Conservation (phyloP, 2,113 vertebrate species). For the Pterocles orientalis region DNA sequence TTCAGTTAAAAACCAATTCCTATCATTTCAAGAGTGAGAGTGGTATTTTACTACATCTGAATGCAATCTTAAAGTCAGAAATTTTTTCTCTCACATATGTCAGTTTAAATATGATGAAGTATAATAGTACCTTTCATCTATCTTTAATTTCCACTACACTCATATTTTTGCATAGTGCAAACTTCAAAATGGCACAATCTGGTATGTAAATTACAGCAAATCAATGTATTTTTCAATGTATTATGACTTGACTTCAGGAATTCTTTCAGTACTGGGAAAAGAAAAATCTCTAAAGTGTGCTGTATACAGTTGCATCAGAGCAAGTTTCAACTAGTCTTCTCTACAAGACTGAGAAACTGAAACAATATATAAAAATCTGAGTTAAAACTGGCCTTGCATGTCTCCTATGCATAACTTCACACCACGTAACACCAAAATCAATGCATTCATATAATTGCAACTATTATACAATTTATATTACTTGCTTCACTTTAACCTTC, state of each 20-base stretch:
- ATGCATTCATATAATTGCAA: conserved; percentile 61
- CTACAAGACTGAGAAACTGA: background rate
- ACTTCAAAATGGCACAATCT: background rate
- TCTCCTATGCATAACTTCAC: background rate
- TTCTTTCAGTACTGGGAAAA: background rate
- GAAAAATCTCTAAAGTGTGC: background rate
- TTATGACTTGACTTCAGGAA: background rate
- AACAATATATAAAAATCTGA: background rate
- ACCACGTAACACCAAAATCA: conserved; percentile 28
- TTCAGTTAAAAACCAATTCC: background rate
- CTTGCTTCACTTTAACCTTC: conserved; percentile 54
- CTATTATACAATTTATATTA: conserved; percentile 63
- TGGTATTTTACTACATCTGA: background rate
- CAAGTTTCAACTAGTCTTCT: conserved; percentile 6
- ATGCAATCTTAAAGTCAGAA: background rate
- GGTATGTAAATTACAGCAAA: background rate
- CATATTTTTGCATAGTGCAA: background rate
- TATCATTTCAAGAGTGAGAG: background rate
- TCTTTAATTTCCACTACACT: background rate
- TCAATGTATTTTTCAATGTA: background rate
- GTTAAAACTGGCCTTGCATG: conserved; percentile 35
- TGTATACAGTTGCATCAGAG: background rate
- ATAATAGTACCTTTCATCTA: background rate
- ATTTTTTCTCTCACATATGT: background rate
- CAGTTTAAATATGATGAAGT: background rate